Base-by-base conservation (phyloP, 2,888 invertebrate genomes). In the Catonia carolina region DNA sequence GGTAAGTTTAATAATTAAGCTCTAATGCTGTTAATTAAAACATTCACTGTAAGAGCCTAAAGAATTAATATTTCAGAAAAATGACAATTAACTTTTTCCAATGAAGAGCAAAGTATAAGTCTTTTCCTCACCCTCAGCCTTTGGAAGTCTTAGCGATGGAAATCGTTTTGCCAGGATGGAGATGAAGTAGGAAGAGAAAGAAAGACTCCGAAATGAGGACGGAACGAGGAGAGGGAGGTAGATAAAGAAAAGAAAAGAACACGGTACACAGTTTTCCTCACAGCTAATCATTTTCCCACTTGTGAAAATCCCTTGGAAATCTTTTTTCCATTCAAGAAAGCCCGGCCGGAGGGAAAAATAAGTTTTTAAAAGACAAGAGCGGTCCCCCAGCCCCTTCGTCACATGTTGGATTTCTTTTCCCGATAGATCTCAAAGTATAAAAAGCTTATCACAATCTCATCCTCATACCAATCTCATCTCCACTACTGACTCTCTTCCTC, bases 371-470 rank as follows among this genome's bases (percentile, higher is more conserved):
- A 55, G 55, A 55, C 55, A 55, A 55, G 55, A 49, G 37, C 53
- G 14, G 35, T 10, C 42, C 51, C 17, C 56, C 53, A 14, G 22
- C 58, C 50, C 47, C 51, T 20, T 55, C 58, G 20, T 53, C 58
- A 53, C 55, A 51, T 42, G 56, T 53, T 39, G 56, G 54, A 58
- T 49, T 58, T 53, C 54, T 58, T 58, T 52, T 58, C 50, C 58
- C 58, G 58, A 58, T 58, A 58, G 54, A 58, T 58, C 58, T 58
- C 48, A 58, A 58, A 58, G 58, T 58, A 58, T 58, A 58, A 58
- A 58, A 58, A 58, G 58, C 58, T 58, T 58, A 58, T 58, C 58
- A 58, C 58, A 58, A 58, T 53, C 53, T 48, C 37, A 35, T 39
- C 53, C 48, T 23, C 55, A 2, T 31, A 20, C 36, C 23, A 6